These are phyloP conservation scores for Catostylus mosaicus DNA, from an alignment of 30 jellyfish, hydroid and myxozoan genomes.

Conservation along the genomic window DNA sequence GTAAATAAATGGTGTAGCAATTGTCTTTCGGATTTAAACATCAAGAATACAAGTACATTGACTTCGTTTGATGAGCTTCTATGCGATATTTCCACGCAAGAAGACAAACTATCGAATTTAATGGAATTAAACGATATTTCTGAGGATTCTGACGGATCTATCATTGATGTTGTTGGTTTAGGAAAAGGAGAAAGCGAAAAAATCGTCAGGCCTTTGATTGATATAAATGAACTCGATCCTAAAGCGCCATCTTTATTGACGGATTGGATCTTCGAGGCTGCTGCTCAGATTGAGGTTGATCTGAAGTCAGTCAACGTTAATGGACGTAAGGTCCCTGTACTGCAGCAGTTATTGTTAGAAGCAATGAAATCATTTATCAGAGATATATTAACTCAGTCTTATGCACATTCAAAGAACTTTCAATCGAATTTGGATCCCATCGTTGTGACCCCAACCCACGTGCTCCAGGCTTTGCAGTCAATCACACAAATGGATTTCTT, in stretches of 20 bases:
- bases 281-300: slow-evolving; percentile 76
- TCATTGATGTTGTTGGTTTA: slow-evolving; percentile 43
- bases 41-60: slow-evolving; percentile 26
- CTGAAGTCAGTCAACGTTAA: slow-evolving; percentile 40
- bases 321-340: slow-evolving; percentile 62
- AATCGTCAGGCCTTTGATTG: neutral
- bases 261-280: slow-evolving; percentile 89
- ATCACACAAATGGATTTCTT: slow-evolving; percentile 76
- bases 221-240: slow-evolving; percentile 23
- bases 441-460: slow-evolving; percentile 75
- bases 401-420: slow-evolving; percentile 53
- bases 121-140: neutral
- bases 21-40: slow-evolving; percentile 28
- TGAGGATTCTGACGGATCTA: slow-evolving; percentile 14
- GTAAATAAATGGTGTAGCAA: slow-evolving; percentile 55
- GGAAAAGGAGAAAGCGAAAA: neutral
- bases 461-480: slow-evolving; percentile 38
- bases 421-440: slow-evolving; percentile 65
- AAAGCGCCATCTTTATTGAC: slow-evolving; percentile 17
- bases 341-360: slow-evolving; percentile 68
- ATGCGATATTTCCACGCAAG: slow-evolving; percentile 11
- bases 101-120: slow-evolving; percentile 14
- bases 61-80: slow-evolving; percentile 61
- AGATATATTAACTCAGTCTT: slow-evolving; percentile 57
- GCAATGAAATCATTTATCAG: slow-evolving; percentile 74